phyloP scores from a whole-genome alignment of 2,888 invertebrate genomes.

The Zhuqinia jingwanae region DNA sequence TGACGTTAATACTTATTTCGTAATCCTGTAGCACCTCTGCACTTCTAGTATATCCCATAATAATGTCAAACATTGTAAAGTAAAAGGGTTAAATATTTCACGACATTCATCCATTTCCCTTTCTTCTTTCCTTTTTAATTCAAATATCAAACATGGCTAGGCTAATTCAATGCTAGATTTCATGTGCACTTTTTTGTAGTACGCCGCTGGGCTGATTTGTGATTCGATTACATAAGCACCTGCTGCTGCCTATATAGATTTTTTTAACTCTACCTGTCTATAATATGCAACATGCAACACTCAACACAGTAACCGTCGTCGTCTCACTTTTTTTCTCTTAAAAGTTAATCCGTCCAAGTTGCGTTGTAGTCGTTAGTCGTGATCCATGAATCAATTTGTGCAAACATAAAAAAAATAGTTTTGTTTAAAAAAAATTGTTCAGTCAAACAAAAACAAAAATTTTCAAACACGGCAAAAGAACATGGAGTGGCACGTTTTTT shows the following conservation, averaged over 20 bases:
- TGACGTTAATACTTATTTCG: too few relatives aligned
- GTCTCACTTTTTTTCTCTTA: background rate
- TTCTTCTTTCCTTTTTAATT: too few relatives aligned
- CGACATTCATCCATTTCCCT: background rate
- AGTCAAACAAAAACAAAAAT: background rate
- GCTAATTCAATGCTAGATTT: background rate
- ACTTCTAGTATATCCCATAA: too few relatives aligned
- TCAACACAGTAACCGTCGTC: too few relatives aligned
- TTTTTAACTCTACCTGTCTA: background rate
- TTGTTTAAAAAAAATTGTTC: background rate
- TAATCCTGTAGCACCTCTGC: background rate
- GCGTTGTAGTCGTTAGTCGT: constrained; percentile 17
- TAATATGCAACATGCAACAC: too few relatives aligned
- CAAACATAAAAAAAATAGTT: constrained; percentile 12
- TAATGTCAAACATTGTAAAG: background rate
- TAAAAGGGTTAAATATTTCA: background rate
- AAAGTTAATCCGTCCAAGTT: background rate
- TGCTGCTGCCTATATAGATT: constrained; percentile 5
- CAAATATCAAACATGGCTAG: background rate
- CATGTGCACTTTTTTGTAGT: background rate
- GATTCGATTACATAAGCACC: too few relatives aligned
- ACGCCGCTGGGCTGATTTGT: constrained; percentile 1
- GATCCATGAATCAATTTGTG: constrained; percentile 32
- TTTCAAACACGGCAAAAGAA: background rate
- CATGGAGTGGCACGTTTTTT: too few relatives aligned